Evolutionary conservation across 2,888 invertebrate genomes (phyloP), one percentile per base, ranked within the genome.

Genomic region (Neoitamus cyanurus): DNA sequence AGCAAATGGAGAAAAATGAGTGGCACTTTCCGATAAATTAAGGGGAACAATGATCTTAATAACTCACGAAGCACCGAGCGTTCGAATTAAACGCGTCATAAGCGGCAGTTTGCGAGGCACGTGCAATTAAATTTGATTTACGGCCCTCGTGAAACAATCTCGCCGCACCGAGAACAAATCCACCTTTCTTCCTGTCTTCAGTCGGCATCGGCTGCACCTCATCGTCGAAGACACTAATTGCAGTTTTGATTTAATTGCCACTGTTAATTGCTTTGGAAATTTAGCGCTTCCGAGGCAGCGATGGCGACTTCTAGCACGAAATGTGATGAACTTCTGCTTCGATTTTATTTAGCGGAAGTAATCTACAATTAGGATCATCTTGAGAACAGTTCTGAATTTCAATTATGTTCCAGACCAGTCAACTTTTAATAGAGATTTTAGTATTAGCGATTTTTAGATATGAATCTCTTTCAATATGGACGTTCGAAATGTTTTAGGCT

Each of bases 71-170:
- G 73, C 20, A 73, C 20, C 4, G 20, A 13, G 34, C 20, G 20
- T n/a, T 9, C 15, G 34, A 73, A 73, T 73, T 73, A 73, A 36
- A 36, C 36, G 73, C 73, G 15, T 73, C 73, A 73, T 73, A 73
- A 73, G 34, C 73, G 37, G 36, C 73, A 73, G 73, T 73, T 34
- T n/a, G 3, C 36, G 73, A 37, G 20, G 15, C 73, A 34, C 31
- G 36, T 73, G 73, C 73, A 73, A 73, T 73, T 73, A 34, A 73
- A 73, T 73, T 13, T 73, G 73, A 73, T 73, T 73, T 73, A 73
- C 73, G 31, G 73, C 73, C 9, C 58, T 58, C 58, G 58, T 25
- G 58, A 58, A 58, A 58, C 58, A 58, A 58, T 58, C 58, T 58
- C 9, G 58, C 2, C 58, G 58, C 58, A 9, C 7, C 15, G 58